A percentile compares a stretch with the other conserved stretches of the same genome.
phyloP scores from a whole-genome alignment of 2,888 invertebrate species.

The Diabrotica balteata region DNA sequence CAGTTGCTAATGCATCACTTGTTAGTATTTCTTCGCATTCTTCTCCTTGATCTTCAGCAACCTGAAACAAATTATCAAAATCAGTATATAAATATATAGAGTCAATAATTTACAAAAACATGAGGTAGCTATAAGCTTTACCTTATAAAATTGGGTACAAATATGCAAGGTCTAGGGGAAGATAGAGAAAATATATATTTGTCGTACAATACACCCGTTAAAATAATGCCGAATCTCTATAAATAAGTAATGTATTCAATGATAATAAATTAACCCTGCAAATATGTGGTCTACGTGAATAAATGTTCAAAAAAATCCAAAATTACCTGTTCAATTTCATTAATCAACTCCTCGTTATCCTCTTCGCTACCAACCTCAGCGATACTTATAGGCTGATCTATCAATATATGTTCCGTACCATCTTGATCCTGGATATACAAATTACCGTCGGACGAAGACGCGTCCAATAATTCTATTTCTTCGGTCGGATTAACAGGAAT shows the following conservation, averaged over 20 bases:
- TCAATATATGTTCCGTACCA: conserved; percentile 57
- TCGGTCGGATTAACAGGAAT: conserved; percentile 58
- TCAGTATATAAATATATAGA: not conserved
- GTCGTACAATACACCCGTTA: too few relatives aligned
- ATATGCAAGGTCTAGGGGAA: too few relatives aligned
- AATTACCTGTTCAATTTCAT: conserved; percentile 46
- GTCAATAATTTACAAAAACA: not conserved
- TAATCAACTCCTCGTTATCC: conserved; percentile 48
- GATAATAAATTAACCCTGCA: too few relatives aligned
- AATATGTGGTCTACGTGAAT: too few relatives aligned
- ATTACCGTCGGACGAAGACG: conserved; percentile 33
- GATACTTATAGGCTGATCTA: conserved; percentile 58
- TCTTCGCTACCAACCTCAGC: conserved; percentile 48
- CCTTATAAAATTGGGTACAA: too few relatives aligned
- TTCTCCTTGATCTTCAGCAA: conserved; percentile 40
- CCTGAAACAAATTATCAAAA: conserved; percentile 8
- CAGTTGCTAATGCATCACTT: conserved; percentile 50
- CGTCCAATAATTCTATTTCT: conserved; percentile 56
- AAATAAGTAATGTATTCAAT: too few relatives aligned
- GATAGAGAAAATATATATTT: too few relatives aligned
- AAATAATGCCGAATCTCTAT: too few relatives aligned
- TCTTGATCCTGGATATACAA: conserved; percentile 20
- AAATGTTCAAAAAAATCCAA: too few relatives aligned
- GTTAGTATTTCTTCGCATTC: conserved; percentile 52
- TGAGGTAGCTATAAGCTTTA: too few relatives aligned